These are phyloP conservation scores for Eristalinus aeneus DNA, from an alignment of 2,888 invertebrate species.

Conservation along the genomic window DNA sequence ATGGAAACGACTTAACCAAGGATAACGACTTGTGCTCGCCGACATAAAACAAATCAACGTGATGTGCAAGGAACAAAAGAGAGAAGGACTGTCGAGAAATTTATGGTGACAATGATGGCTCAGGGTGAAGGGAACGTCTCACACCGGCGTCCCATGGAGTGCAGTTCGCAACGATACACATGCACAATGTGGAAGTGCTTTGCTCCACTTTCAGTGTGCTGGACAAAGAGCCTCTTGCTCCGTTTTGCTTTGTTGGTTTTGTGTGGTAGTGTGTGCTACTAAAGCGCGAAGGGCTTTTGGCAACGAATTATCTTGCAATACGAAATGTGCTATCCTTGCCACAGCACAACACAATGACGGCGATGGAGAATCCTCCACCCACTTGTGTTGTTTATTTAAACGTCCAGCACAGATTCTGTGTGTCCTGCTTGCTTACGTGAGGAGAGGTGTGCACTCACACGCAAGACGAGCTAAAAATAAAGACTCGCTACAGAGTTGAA, in stretches of 20 bases:
- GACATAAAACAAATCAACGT: constrained; percentile 42
- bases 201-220: constrained; percentile 50
- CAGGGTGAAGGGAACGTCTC: constrained; percentile 28
- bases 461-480: constrained; percentile 11
- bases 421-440: constrained; percentile 21
- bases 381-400: constrained; percentile 52
- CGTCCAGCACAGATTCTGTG: constrained; percentile 31
- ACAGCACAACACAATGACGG: constrained; percentile 5
- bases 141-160: constrained; percentile 8
- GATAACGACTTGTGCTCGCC: constrained; percentile 58
- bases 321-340: constrained; percentile 13
- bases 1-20: constrained; percentile 36
- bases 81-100: constrained; percentile 30
- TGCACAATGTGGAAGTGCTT: constrained; percentile 45
- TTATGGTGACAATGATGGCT: constrained; percentile 40
- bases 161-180: constrained; percentile 44
- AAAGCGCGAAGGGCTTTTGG: constrained; percentile 37
- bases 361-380: constrained; percentile 34
- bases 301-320: constrained; percentile 41
- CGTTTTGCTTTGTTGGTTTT: neutral
- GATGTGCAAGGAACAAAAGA: neutral
- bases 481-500: constrained; percentile 25
- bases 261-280: neutral
- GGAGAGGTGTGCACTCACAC: neutral
- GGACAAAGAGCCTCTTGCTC: constrained; percentile 51